phyloP scores from a whole-genome alignment of 2,888 invertebrate genomes.

The Tipula lateralis region DNA sequence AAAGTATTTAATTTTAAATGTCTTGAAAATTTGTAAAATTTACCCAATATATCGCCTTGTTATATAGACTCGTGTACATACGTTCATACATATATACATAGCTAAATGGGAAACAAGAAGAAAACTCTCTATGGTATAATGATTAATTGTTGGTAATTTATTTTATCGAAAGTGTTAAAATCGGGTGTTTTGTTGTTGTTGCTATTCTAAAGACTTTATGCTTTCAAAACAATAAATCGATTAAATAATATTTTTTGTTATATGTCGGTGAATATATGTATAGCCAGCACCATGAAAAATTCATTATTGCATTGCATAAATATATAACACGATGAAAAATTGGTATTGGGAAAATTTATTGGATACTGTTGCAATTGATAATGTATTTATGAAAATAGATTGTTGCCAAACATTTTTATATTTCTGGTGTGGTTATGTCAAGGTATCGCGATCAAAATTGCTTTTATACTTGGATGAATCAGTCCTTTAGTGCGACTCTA shows the following conservation, averaged over 20 bases:
- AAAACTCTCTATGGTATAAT: background rate
- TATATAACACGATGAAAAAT: background rate
- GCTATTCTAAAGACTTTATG: background rate
- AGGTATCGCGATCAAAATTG: too few relatives aligned
- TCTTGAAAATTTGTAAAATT: conserved; percentile 19
- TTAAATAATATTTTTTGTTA: background rate
- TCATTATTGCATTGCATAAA: conserved; percentile 24
- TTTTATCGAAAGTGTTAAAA: conserved; percentile 24
- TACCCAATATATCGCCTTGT: conserved; percentile 6
- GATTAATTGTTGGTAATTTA: conserved; percentile 19
- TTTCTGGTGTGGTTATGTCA: too few relatives aligned
- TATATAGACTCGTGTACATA: background rate
- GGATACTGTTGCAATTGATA: background rate
- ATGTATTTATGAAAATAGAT: background rate
- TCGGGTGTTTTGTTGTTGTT: background rate
- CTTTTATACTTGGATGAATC: too few relatives aligned
- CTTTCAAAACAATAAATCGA: conserved; percentile 19
- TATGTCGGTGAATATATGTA: too few relatives aligned
- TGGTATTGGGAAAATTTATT: background rate
- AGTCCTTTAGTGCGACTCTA: too few relatives aligned
- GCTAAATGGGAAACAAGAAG: background rate
- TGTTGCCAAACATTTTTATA: background rate
- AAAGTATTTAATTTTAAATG: conserved; percentile 11
- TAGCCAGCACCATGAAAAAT: background rate
- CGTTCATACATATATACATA: background rate